Base-by-base conservation (phyloP, 2,888 invertebrate species). In the Rhabditophanes sp. region DNA sequence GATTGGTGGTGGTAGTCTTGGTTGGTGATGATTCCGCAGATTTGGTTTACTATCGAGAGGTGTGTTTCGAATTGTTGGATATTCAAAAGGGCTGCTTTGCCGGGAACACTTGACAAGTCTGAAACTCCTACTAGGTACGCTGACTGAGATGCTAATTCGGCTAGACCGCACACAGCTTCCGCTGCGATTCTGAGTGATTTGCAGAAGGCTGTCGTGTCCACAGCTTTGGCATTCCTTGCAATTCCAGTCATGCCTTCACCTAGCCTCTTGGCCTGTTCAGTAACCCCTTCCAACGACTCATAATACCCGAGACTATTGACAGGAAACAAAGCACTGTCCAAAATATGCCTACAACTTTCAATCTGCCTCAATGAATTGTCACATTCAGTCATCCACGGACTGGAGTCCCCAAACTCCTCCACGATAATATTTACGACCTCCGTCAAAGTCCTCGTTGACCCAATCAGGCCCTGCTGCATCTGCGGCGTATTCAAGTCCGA, bases 381-480 rank as follows among this genome's bases (percentile, higher is more conserved):
- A 68, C 93, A 93, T 65, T 93, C 90, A 66, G 82, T 83, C 70
- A 88, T 87, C 0, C 90, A 87, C 0, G 90, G 88, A 0, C 84
- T n/a, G n/a, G 18, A 27, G 3, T 16, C 20, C 14, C 25, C 31
- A n/a, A 29, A 17, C 7, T 19, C n/a, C 17, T 37, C 39, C 12
- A 50, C 44, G 19, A 49, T 35, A n/a, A 32, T 34, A 16, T 33
- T 43, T 18, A 50, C 50, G 4, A 39, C 39, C 19, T 53, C 40
- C 15, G 42, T 34, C 8, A 53, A 31, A 12, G 37, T 28, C 12
- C 44, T 36, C 15, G 53, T 42, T 14, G 49, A 38, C 8, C 40
- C 39, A 2, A 44, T 42, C 20, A 56, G 42, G 11, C 44, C 45
- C 36, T 53, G 44, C 3, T 41, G 53, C 3, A 42, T 35, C 17